These are phyloP conservation scores for Pogonophryne albipinna DNA, from an alignment of 2,797 vertebrate genomes.

Conservation along the genomic window DNA sequence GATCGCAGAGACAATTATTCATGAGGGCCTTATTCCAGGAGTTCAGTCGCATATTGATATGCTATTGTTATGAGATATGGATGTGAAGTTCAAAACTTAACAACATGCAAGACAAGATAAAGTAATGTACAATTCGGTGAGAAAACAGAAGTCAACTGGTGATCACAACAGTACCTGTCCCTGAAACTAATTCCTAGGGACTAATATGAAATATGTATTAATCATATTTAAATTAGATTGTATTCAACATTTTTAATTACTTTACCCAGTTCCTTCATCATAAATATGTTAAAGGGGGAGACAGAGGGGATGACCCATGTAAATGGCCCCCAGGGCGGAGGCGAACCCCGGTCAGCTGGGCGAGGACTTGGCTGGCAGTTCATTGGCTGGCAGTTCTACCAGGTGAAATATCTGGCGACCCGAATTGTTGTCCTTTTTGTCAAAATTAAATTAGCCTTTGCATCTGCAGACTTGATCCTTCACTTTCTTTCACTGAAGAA, in stretches of 20 bases:
- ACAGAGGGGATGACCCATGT: no score
- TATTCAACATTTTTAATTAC: background rate
- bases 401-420: no score
- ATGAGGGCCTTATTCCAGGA: background rate
- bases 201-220: background rate
- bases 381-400: no score
- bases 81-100: background rate
- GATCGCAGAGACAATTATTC: background rate
- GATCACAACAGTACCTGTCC: background rate
- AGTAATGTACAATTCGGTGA: background rate
- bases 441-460: background rate
- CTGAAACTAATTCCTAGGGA: background rate
- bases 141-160: background rate
- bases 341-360: no score
- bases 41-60: background rate
- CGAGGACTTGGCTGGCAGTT: no score
- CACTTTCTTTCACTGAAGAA: background rate
- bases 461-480: background rate
- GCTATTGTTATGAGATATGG: slow-evolving; percentile 2
- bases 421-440: background rate
- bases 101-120: background rate
- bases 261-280: no score
- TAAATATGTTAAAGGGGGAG: no score
- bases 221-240: background rate
- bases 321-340: no score